Percentiles rank a stretch among this genome's conserved stretches.
Evolutionary conservation across 64 coral and sea anemone species (phyloP).

Genomic region (Pachyseris speciosa): DNA sequence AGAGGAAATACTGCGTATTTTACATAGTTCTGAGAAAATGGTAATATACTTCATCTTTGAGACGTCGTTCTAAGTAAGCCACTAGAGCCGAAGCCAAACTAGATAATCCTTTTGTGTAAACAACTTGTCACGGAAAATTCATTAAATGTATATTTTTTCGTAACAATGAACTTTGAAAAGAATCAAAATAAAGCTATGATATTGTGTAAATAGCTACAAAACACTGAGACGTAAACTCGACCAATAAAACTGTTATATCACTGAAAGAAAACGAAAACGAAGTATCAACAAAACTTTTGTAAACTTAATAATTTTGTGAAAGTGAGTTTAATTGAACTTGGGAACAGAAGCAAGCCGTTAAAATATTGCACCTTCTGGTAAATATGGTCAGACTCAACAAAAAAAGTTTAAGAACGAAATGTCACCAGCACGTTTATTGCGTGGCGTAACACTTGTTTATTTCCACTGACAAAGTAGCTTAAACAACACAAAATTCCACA

Average conservation of each 20-base stretch:
- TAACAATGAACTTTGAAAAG: not conserved
- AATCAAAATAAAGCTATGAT: not conserved
- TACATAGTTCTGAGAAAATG: not conserved
- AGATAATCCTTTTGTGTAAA: slow-evolving; percentile 20
- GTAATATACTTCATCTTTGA: not conserved
- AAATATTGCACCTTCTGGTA: no score
- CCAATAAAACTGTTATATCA: not conserved
- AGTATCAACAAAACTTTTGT: no score
- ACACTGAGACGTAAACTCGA: not conserved
- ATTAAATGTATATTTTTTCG: not conserved
- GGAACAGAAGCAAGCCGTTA: no score
- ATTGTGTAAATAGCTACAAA: not conserved
- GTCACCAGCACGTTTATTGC: no score
- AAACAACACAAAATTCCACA: no score
- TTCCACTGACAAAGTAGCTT: no score
- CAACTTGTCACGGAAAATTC: slow-evolving; percentile 30
- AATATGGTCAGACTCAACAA: no score
- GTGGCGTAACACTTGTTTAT: no score
- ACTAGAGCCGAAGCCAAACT: not conserved
- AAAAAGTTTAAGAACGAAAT: no score
- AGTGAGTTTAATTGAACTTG: no score
- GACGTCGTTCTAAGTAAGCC: not conserved
- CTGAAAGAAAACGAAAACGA: no score
- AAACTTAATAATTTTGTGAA: no score
- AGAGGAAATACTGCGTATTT: not conserved